Evolutionary conservation across 2,113 vertebrate species (phyloP).

Genomic region (Chinchilla lanigera): DNA sequence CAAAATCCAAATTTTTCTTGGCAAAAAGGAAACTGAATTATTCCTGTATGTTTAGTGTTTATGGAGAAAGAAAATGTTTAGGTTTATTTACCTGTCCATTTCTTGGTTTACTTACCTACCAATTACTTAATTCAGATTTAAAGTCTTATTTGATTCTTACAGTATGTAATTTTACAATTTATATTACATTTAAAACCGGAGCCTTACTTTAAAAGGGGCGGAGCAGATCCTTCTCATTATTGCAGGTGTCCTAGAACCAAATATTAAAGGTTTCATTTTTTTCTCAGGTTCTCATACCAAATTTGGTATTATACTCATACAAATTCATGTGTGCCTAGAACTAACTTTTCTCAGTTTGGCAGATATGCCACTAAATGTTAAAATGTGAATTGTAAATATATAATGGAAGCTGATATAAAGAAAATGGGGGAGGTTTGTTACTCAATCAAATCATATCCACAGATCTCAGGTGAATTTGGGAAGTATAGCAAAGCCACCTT

Average conservation of each 20-base stretch:
- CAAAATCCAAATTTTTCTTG: conserved; percentile 63
- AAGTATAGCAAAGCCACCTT: not conserved
- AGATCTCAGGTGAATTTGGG: not conserved
- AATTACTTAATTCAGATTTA: conserved; percentile 36
- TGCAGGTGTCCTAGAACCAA: not conserved
- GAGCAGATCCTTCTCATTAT: not conserved
- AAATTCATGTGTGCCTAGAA: conserved; percentile 19
- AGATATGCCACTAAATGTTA: not conserved
- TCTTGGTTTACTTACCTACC: conserved; percentile 25
- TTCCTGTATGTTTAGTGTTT: conserved; percentile 39
- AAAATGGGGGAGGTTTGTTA: not conserved
- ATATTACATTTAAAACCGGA: conserved; percentile 5
- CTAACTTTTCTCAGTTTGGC: not conserved
- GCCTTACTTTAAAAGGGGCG: not conserved
- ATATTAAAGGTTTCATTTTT: not conserved
- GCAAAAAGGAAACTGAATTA: conserved; percentile 56
- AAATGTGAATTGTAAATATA: not conserved
- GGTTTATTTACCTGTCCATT: conserved; percentile 24
- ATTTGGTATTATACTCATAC: conserved; percentile 21
- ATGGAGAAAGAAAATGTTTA: conserved; percentile 41
- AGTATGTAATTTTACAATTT: not conserved
- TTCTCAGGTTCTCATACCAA: conserved; percentile 34
- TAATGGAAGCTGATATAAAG: not conserved
- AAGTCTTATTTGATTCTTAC: not conserved
- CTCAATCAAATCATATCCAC: not conserved